Evolutionary conservation across 2,888 invertebrate genomes (phyloP).

Genomic region (Lasius platythorax): DNA sequence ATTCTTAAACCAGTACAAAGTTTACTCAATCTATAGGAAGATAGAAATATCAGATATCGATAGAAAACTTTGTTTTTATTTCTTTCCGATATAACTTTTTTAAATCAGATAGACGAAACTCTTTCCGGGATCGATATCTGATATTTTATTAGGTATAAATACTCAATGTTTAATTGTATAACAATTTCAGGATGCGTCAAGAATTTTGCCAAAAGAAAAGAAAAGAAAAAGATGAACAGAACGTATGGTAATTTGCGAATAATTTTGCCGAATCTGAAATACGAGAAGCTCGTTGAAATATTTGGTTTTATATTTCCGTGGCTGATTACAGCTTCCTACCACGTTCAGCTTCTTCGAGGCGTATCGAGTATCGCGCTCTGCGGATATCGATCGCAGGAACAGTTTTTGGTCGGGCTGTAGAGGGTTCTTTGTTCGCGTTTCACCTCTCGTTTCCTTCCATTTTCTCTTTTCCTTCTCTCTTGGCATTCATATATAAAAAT

Average conservation of each 20-base stretch:
- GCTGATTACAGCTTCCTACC: slow-evolving; percentile 62
- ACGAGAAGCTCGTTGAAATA: not conserved
- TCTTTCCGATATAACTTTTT: not conserved
- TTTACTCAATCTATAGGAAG: not conserved
- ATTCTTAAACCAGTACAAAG: slow-evolving; percentile 8
- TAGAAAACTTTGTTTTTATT: not conserved
- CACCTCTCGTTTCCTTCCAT: slow-evolving; percentile 4
- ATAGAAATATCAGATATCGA: not conserved
- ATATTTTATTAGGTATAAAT: too few relatives aligned
- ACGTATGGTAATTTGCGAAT: not conserved
- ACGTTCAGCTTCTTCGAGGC: slow-evolving; percentile 56
- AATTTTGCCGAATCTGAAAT: slow-evolving; percentile 8
- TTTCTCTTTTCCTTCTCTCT: slow-evolving; percentile 19
- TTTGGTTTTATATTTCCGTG: slow-evolving; percentile 18
- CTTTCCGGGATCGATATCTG: not conserved
- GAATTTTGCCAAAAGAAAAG: not conserved
- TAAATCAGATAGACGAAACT: not conserved
- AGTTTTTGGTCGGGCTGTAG: slow-evolving; percentile 60
- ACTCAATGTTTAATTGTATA: not conserved
- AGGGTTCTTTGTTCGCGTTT: slow-evolving; percentile 61
- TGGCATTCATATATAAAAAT: not conserved
- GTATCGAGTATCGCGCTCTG: slow-evolving; percentile 65
- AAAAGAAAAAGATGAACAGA: not conserved
- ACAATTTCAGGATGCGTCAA: not conserved
- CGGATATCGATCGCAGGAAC: slow-evolving; percentile 62